Evolutionary conservation across 2,888 invertebrate species (phyloP).

Genomic region (Pycnomerus fuliginosus): DNA sequence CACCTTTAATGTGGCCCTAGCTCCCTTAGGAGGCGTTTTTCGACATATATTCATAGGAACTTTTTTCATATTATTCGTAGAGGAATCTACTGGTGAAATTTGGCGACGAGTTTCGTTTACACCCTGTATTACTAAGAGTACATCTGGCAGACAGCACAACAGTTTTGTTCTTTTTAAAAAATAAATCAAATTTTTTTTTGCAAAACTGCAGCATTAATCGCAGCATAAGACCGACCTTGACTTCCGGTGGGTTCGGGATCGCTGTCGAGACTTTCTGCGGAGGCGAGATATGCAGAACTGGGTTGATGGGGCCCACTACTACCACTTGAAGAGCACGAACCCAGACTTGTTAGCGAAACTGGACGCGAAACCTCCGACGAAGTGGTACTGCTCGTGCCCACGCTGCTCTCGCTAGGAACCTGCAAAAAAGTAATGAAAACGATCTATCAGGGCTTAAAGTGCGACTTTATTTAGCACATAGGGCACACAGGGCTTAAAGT

Average conservation of each 20-base stretch:
- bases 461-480: no score
- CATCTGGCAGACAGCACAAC: no score
- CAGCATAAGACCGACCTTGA: constrained; percentile 50
- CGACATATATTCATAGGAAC: no score
- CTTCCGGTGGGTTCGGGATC: constrained; percentile 63
- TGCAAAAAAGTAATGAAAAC: constrained; percentile 35
- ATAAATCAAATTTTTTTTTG: not conserved
- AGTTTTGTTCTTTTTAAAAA: not conserved
- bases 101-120: no score
- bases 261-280: constrained; percentile 83
- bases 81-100: no score
- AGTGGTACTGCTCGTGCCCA: constrained; percentile 57
- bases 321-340: constrained; percentile 69
- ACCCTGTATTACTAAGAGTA: no score
- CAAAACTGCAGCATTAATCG: not conserved
- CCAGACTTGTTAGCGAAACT: constrained; percentile 75
- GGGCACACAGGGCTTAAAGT: no score
- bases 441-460: no score
- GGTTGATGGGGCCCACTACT: constrained; percentile 62
- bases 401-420: constrained; percentile 52
- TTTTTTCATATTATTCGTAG: no score
- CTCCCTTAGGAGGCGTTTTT: no score
- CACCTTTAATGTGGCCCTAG: no score
- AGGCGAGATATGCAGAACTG: constrained; percentile 79
- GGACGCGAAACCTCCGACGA: constrained; percentile 64